Evolutionary conservation across 2,888 invertebrate species (phyloP), one percentile per base, ranked within the genome.

Genomic region (Heliconius charithonia): DNA sequence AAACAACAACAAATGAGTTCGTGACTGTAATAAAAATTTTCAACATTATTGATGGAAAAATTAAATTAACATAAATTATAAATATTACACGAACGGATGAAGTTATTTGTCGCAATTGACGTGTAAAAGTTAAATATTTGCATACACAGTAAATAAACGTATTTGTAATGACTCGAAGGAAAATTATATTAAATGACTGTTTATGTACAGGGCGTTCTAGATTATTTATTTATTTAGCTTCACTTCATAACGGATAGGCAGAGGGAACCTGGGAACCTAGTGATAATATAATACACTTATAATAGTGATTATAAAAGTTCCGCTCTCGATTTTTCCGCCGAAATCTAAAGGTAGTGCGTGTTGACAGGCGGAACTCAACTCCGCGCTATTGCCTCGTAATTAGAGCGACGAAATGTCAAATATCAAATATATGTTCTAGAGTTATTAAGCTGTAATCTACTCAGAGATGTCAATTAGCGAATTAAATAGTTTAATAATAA

Each of bases 181-280:
- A 65, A 70, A 76, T 80, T 80, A 67, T 80, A 78, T 73, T 78
- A 45, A 80, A 78, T 78, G 56, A 56, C 32, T 19, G 37, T 59
- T 73, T 56, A 75, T 62, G 22, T 41, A 63, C 27, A 74, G 74
- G 63, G 0, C 41, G 72, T 1, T 72, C 7, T 51, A 13, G 32
- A 32, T 59, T 72, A 7, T n/a, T 19, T 19, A 19, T 45, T 19
- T 45, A n/a, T 45, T 45, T 6, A 6, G 45, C 45, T 45, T 45
- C 2, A 45, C 45, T 45, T 19, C 6, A 51, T 51, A 51, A 19
- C 6, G 16, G 2, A 1, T 51, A 51, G 45, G 6, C 6, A 51
- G 6, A 51, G 6, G 45, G 19, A 51, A 51, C 3, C 45, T 45
- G 45, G 45, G 6, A 6, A 19, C 19, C 19, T 45, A 45, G 4